Conservation (phyloP, 1,140 invertebrate genomes). For the Drosophila eugracilis region DNA sequence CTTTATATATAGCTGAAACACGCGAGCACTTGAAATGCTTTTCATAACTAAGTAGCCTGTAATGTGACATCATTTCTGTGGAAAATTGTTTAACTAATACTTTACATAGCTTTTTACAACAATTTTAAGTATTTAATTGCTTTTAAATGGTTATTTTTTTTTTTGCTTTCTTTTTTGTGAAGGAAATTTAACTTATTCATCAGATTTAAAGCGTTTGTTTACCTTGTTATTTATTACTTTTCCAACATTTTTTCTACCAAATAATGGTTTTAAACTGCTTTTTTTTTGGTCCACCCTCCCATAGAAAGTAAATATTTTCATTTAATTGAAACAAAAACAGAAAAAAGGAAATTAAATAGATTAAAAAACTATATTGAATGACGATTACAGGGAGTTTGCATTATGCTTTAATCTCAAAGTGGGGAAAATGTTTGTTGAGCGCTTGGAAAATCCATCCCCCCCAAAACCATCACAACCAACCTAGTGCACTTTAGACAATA, state of each 20-base stretch:
- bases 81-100: conserved; percentile 14
- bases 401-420: conserved; percentile 1
- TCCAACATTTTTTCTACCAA: background rate
- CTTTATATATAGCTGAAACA: conserved; percentile 8
- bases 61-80: conserved; percentile 41
- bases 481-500: conserved; percentile 22
- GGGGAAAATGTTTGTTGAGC: conserved; percentile 7
- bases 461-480: no score
- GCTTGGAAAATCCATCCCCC: background rate
- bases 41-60: conserved; percentile 46
- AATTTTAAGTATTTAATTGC: no score
- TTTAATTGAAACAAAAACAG: background rate
- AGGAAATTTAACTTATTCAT: background rate
- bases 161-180: background rate
- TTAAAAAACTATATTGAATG: background rate
- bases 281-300: no score
- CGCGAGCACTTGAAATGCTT: conserved; percentile 47
- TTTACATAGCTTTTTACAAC: no score
- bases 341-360: conserved; percentile 11
- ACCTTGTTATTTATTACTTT: background rate
- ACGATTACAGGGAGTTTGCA: conserved; percentile 1
- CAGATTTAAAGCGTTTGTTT: background rate
- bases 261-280: conserved; percentile 8
- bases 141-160: no score
- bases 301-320: background rate